Conservation (phyloP, 2,113 vertebrate species). For the Lepus europaeus region DNA sequence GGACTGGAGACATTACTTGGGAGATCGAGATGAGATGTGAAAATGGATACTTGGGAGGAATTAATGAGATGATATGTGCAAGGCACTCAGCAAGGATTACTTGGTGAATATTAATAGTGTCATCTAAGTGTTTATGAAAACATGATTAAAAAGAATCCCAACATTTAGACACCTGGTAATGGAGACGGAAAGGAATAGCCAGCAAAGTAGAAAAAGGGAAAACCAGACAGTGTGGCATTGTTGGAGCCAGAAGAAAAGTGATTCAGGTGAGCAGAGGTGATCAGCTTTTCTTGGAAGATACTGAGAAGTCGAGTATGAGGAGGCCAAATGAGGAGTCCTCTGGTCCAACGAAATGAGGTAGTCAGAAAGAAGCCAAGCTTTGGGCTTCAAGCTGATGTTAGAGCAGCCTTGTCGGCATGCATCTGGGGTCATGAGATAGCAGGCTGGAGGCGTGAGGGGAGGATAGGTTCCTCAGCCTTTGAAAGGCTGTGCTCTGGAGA, state of each 20-base stretch:
- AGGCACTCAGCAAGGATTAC: neutral
- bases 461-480: neutral
- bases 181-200: neutral
- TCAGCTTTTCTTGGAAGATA: neutral
- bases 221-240: neutral
- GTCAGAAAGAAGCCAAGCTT: neutral
- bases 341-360: neutral
- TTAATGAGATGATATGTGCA: neutral
- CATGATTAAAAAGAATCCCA: neutral
- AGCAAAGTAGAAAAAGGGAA: neutral
- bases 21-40: neutral
- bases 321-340: neutral
- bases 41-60: neutral
- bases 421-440: neutral
- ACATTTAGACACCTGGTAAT: neutral
- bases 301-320: neutral
- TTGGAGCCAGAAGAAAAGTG: neutral
- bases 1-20: neutral
- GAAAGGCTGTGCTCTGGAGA: neutral
- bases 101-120: neutral
- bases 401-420: neutral
- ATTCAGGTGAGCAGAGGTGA: neutral
- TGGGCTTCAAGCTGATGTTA: neutral
- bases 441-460: too few relatives aligned
- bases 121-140: neutral